Evolutionary conservation across 2,113 vertebrate species (phyloP), one percentile per base, ranked within the genome.

Genomic region (Macheiramphus alcinus): DNA sequence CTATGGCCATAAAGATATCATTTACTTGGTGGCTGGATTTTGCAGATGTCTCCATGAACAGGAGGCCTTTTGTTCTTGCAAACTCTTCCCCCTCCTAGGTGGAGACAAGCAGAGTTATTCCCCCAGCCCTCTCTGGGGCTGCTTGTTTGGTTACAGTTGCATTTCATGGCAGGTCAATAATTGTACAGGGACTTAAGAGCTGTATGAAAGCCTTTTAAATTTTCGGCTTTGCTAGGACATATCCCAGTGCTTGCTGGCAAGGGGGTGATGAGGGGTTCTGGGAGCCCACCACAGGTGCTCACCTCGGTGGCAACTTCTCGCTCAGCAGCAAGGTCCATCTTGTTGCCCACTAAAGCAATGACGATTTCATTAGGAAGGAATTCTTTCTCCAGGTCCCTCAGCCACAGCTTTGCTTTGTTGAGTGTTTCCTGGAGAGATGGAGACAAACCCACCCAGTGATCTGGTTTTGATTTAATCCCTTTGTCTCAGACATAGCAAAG

Each of bases 301-400:
- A 99, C 99, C 98, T 99, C 93, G 0, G 78, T 29, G 11, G 97
- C 32, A 15, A 99, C 98, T 92, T 99, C 95, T 68, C 98, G 91
- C 48, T 94, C 34, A 58, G 81, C 67, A 11, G 32, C 63, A 8
- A 99, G 98, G 75, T 99, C 99, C 0, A 34, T 91, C 96, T 99
- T 99, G 98, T 99, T 99, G 58, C 98, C 98, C 0, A 99, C 97
- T 93, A 99, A 97, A 88, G 97, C 98, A 6, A 98, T 88, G 80
- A 98, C 96, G 0, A 98, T 98, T 34, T 99, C 98, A 16, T 96
- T 79, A 0, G 94, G 96, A 15, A 82, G 62, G 36, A 97, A 93
- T n/a, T 97, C 98, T 61, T 98, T 97, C 96, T 98, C 97, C 45
- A 99, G 96, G 67, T 99, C 98, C 66, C 45, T 90, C 68, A 99